These are phyloP conservation scores for Laticauda laticaudata DNA, from an alignment of 2,113 vertebrate genomes.

Conservation along the genomic window DNA sequence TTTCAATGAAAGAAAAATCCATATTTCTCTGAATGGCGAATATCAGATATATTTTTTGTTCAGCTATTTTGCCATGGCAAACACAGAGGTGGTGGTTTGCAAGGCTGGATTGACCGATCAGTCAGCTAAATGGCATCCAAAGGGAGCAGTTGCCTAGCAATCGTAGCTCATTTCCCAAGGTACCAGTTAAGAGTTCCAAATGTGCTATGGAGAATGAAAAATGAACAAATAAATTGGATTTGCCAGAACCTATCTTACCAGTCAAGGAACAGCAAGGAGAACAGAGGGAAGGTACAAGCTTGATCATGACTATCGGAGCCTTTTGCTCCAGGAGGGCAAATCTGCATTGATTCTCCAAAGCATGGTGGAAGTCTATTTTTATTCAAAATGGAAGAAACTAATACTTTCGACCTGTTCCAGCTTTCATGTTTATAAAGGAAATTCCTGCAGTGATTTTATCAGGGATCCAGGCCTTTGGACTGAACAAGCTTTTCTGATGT, in stretches of 20 bases:
- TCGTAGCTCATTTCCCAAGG: constrained; percentile 49
- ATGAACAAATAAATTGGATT: constrained; percentile 60
- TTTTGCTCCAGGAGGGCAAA: neutral
- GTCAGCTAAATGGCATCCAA: neutral
- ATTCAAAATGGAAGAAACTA: neutral
- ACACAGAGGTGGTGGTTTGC: constrained; percentile 13
- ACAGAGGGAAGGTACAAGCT: constrained; percentile 14
- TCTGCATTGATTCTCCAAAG: constrained; percentile 11
- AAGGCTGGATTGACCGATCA: constrained; percentile 21
- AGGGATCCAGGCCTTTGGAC: neutral
- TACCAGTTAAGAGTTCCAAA: constrained; percentile 52
- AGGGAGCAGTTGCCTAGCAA: neutral
- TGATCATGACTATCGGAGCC: neutral
- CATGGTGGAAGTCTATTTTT: neutral
- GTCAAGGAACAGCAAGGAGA: constrained; percentile 41
- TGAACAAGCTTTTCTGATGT: fast-evolving
- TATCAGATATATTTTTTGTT: neutral
- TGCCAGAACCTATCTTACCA: constrained; percentile 45
- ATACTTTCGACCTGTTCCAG: neutral
- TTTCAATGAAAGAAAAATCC: neutral
- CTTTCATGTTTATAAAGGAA: fast-evolving
- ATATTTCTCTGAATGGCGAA: constrained; percentile 7
- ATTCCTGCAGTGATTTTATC: fast-evolving
- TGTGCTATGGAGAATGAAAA: constrained; percentile 54
- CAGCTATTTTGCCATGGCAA: neutral